Evolutionary conservation across 2,888 invertebrate species (phyloP).

Genomic region (Vanessa cardui): DNA sequence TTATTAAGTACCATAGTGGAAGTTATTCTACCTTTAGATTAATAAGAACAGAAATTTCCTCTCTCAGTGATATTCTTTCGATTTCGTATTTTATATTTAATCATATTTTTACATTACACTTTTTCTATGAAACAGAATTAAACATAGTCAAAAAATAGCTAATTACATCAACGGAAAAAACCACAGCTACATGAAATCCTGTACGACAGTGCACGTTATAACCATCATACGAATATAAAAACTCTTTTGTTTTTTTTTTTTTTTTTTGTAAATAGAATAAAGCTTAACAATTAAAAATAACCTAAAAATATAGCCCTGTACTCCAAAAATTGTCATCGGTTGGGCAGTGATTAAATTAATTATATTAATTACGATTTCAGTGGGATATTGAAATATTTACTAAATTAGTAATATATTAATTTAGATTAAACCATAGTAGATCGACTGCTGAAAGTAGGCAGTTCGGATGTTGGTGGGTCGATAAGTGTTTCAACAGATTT

Average conservation of each 20-base stretch:
- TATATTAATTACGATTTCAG: constrained; percentile 37
- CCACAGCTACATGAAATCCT: constrained; percentile 34
- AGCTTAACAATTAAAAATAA: neutral
- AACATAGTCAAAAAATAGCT: constrained; percentile 39
- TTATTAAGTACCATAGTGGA: constrained; percentile 48
- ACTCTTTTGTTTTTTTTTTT: neutral
- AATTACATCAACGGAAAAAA: constrained; percentile 66
- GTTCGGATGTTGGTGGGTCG: constrained; percentile 67
- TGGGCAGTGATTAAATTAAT: constrained; percentile 35
- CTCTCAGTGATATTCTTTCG: constrained; percentile 58
- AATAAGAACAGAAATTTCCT: constrained; percentile 81
- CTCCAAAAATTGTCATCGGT: constrained; percentile 40
- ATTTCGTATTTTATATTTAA: constrained; percentile 40
- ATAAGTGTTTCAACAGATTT: constrained; percentile 75
- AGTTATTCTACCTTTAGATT: constrained; percentile 66
- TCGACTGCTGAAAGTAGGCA: constrained; percentile 68
- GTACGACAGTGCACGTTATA: neutral
- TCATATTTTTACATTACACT: constrained; percentile 42
- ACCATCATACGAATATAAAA: neutral
- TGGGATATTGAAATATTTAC: constrained; percentile 39
- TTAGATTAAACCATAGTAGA: constrained; percentile 77
- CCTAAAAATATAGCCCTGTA: constrained; percentile 31
- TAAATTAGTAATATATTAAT: constrained; percentile 21
- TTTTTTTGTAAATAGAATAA: neutral
- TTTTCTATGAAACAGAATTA: constrained; percentile 35